phyloP scores from a whole-genome alignment of 92 coral and sea anemone genomes.

The Chrysogorgia sp. region DNA sequence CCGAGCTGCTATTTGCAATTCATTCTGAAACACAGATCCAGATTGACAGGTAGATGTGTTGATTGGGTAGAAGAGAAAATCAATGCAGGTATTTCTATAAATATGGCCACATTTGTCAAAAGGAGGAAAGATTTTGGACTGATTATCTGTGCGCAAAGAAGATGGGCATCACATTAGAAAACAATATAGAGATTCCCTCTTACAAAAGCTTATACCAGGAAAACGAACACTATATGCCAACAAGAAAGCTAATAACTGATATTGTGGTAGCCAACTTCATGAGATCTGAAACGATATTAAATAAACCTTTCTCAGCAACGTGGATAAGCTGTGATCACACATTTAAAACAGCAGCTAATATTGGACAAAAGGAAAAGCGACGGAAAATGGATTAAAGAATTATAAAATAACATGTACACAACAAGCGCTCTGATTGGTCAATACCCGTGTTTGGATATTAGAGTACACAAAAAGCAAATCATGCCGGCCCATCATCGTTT shows the following conservation, averaged over 20 bases:
- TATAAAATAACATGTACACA: no score
- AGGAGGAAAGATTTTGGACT: background rate
- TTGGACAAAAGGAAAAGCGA: background rate
- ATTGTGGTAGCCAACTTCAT: background rate
- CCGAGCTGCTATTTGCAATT: background rate
- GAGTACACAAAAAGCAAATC: no score
- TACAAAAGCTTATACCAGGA: background rate
- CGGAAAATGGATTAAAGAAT: no score
- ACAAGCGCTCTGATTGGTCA: no score
- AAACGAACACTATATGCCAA: background rate
- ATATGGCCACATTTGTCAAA: no score
- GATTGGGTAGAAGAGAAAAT: no score
- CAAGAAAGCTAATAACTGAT: background rate
- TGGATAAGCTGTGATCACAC: constrained; percentile 4
- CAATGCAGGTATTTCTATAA: no score
- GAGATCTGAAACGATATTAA: background rate
- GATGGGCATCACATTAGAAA: background rate
- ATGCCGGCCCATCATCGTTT: no score
- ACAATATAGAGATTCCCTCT: background rate
- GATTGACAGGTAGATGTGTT: no score
- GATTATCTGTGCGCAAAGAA: background rate
- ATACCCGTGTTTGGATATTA: no score
- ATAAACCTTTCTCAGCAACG: no score
- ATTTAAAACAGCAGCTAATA: no score
- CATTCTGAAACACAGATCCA: background rate